Conservation (phyloP, 2,888 invertebrate species). For the Oxystoma pomonae region DNA sequence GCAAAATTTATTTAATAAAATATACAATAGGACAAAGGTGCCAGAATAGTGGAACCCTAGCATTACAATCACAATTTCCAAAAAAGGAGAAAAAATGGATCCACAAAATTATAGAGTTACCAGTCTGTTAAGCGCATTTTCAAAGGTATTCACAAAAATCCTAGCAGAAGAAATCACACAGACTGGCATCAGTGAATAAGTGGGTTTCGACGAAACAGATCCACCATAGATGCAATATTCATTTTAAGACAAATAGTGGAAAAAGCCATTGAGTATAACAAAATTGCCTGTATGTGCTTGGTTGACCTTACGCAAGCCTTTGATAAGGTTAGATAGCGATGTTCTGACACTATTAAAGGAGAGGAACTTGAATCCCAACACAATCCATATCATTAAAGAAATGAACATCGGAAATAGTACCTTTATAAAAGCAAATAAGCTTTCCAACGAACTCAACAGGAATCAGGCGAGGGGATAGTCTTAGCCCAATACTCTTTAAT, state of each 20-base stretch:
- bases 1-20: neutral
- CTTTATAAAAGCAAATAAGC: too few relatives aligned
- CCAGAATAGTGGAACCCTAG: conserved; percentile 4
- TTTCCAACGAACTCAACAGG: too few relatives aligned
- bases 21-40: neutral
- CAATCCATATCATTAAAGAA: too few relatives aligned
- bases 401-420: too few relatives aligned
- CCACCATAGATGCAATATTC: conserved; percentile 3
- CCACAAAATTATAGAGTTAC: conserved; percentile 2
- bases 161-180: conserved; percentile 5
- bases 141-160: conserved; percentile 7
- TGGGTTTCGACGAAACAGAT: conserved; percentile 6
- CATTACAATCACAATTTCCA: conserved; percentile 7
- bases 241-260: neutral
- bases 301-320: neutral
- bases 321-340: neutral
- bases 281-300: too few relatives aligned
- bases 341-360: too few relatives aligned
- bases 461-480: too few relatives aligned
- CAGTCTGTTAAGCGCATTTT: conserved; percentile 4
- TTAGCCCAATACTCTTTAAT: too few relatives aligned
- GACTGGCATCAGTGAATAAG: conserved; percentile 3
- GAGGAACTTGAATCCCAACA: too few relatives aligned
- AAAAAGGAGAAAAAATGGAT: conserved; percentile 7
- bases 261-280: neutral